Conservation (phyloP, 2,888 invertebrate species). For the Phengaris arion region DNA sequence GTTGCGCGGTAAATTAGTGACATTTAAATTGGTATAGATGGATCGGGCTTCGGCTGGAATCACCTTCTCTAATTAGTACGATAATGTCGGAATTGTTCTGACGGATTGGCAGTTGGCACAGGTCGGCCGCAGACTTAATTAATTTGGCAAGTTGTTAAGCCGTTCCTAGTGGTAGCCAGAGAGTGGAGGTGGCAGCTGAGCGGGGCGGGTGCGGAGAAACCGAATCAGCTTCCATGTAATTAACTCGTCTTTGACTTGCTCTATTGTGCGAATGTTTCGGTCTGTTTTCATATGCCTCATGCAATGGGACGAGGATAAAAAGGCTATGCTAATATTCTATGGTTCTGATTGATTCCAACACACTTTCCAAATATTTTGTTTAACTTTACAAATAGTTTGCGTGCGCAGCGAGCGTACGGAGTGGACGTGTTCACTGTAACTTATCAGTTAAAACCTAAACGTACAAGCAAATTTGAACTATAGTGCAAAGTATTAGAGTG, state of each 20-base stretch:
- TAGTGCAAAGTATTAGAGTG: too few relatives aligned
- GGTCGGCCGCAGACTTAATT: conserved; percentile 22
- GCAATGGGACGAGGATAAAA: background rate
- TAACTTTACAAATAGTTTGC: too few relatives aligned
- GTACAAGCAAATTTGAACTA: too few relatives aligned
- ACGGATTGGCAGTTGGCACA: conserved; percentile 2
- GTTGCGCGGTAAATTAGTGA: too few relatives aligned
- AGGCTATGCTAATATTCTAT: too few relatives aligned
- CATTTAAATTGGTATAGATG: too few relatives aligned
- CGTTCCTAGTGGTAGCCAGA: background rate
- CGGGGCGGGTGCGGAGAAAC: background rate
- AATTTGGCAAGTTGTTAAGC: conserved; percentile 24
- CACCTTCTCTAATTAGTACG: background rate
- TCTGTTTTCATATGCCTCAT: background rate
- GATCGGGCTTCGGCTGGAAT: background rate
- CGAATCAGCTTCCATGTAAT: background rate
- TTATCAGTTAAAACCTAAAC: too few relatives aligned
- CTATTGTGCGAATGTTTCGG: background rate
- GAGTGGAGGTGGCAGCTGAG: background rate
- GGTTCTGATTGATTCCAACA: too few relatives aligned
- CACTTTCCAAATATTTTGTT: too few relatives aligned
- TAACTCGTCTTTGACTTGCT: background rate
- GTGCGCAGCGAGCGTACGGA: too few relatives aligned
- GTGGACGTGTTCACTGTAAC: too few relatives aligned
- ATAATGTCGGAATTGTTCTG: background rate